Conservation (phyloP, 1,140 invertebrate genomes). For the Polypedilum vanderplanki region DNA sequence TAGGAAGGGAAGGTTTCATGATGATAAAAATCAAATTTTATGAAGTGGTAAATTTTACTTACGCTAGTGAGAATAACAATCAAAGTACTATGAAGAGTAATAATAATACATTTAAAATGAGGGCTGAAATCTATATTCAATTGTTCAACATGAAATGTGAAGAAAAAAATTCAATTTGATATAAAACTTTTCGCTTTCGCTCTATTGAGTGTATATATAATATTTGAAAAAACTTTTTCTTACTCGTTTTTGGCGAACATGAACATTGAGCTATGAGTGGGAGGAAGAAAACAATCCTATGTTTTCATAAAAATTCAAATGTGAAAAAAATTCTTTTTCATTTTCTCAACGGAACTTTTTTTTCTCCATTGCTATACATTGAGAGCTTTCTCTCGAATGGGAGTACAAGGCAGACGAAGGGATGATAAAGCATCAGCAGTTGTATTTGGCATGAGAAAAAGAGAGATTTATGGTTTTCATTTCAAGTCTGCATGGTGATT, state of each 20-base stretch:
- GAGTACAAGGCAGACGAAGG: background rate
- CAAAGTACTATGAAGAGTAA: background rate
- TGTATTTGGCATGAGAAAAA: background rate
- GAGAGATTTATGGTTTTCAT: constrained; percentile 18
- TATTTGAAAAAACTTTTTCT: no score
- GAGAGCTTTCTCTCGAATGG: background rate
- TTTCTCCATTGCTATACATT: background rate
- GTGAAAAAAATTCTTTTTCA: background rate
- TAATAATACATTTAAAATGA: background rate
- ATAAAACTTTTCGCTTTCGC: background rate
- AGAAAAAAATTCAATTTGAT: constrained; percentile 6
- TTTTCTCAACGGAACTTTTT: background rate
- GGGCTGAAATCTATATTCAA: background rate
- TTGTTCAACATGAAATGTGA: background rate
- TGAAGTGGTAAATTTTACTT: constrained; percentile 4
- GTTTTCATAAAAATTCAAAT: constrained; percentile 20
- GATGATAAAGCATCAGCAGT: background rate
- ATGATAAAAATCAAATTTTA: constrained; percentile 20
- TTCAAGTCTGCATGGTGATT: constrained; percentile 12
- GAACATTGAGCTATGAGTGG: background rate
- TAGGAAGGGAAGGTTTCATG: no score
- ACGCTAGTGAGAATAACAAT: background rate
- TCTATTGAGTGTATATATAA: background rate
- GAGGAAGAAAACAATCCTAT: background rate
- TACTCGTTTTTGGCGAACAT: no score